Conservation (phyloP, 2,888 invertebrate species). For the Watsonalla binaria region DNA sequence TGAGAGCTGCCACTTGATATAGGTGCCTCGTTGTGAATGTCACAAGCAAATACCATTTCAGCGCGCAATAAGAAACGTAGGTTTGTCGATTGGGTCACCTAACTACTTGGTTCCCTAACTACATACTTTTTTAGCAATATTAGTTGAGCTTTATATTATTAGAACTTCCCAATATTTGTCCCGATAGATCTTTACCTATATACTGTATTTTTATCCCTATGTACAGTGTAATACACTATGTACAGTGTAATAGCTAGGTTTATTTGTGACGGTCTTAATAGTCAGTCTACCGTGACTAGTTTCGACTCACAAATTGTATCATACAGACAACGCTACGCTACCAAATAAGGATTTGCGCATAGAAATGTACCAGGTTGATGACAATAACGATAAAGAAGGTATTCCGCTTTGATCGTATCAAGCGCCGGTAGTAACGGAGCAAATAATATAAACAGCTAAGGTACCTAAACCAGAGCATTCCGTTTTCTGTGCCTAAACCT, state of each 20-base stretch:
- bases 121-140: no score
- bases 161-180: no score
- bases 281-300: not conserved
- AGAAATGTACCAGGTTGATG: slow-evolving; percentile 1
- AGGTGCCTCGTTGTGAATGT: not conserved
- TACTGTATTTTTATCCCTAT: no score
- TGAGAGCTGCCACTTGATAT: slow-evolving; percentile 26
- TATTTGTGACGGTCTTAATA: not conserved
- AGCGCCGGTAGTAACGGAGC: not conserved
- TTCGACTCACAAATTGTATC: not conserved
- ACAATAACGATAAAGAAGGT: not conserved
- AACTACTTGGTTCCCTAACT: no score
- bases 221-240: no score
- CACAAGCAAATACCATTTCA: not conserved
- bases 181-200: no score
- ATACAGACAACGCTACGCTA: not conserved
- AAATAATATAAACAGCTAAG: not conserved
- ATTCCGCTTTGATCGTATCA: not conserved
- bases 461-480: not conserved
- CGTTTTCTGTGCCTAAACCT: not conserved
- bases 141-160: no score
- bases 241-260: no score
- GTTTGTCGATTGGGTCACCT: no score
- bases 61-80: not conserved
- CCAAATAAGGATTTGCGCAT: not conserved